Evolutionary conservation across 92 coral and sea anemone species (phyloP).

Genomic region (Epizoanthus scotinus): DNA sequence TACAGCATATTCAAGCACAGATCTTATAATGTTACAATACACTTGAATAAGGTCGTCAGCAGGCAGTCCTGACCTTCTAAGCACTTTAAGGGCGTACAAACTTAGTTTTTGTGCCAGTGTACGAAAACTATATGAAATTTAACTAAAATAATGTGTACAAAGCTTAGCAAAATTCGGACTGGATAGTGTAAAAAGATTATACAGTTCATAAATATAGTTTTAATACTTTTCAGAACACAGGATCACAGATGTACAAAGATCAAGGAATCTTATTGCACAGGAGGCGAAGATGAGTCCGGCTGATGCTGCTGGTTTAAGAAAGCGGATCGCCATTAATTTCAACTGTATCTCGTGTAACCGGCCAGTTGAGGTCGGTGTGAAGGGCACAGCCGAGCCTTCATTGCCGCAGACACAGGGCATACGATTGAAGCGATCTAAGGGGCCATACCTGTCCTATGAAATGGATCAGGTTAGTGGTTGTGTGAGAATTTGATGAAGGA

Average conservation of each 20-base stretch:
- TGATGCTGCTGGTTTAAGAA: constrained; percentile 95
- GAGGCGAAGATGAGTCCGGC: constrained; percentile 90
- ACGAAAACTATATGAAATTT: no score
- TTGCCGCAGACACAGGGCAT: constrained; percentile 77
- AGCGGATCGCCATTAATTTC: constrained; percentile 74
- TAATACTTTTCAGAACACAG: constrained; percentile 70
- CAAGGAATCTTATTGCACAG: constrained; percentile 84
- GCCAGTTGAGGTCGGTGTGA: constrained; percentile 79
- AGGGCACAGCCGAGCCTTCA: constrained; percentile 58
- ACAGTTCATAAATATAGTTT: neutral
- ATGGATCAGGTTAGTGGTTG: constrained; percentile 78
- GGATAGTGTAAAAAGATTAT: neutral
- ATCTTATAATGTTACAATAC: no score
- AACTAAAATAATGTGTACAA: no score
- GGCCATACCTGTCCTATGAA: constrained; percentile 85
- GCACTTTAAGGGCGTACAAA: no score
- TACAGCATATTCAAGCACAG: no score
- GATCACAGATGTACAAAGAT: constrained; percentile 92
- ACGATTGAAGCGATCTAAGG: constrained; percentile 76
- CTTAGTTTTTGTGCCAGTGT: no score
- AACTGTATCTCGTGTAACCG: constrained; percentile 95
- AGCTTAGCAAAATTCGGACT: no score
- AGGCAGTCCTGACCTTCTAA: no score
- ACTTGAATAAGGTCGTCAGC: no score
- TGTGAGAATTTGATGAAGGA: neutral